Percentiles rank a stretch among this genome's conserved stretches.
Conservation (phyloP, 2,113 vertebrate genomes). For the Hepsetus odoe region DNA sequence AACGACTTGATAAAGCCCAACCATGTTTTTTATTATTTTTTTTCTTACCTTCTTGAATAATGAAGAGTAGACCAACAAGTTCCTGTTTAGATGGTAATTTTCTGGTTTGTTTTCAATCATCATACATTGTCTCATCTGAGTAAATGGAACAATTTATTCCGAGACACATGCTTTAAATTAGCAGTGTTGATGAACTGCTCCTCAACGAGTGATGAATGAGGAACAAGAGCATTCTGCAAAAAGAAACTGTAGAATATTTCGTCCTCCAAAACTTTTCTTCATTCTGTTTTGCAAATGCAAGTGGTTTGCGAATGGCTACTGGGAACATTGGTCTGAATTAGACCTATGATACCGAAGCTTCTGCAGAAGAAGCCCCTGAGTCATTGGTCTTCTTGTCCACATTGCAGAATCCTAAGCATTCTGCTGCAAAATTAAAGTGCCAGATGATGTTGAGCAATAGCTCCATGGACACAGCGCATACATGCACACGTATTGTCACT, state of each 20-base stretch:
- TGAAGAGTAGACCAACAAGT: background rate
- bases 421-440: conserved; percentile 16
- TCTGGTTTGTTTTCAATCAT: background rate
- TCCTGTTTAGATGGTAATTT: background rate
- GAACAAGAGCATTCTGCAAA: background rate
- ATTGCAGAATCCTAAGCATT: conserved; percentile 12
- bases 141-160: conserved; percentile 42
- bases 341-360: background rate
- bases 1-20: too few relatives aligned
- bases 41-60: background rate
- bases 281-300: too few relatives aligned
- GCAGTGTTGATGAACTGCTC: background rate
- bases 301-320: too few relatives aligned
- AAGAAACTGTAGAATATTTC: too few relatives aligned
- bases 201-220: background rate
- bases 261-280: too few relatives aligned
- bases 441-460: conserved; percentile 43
- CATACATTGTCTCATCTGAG: conserved; percentile 49
- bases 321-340: background rate
- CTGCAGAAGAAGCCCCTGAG: background rate
- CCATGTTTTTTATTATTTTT: too few relatives aligned
- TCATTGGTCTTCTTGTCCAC: background rate
- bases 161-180: conserved; percentile 1
- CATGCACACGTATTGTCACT: conserved; percentile 30
- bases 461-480: conserved; percentile 20